Evolutionary conservation across 2,888 invertebrate species (phyloP), one percentile per base, ranked within the genome.

Genomic region (Hypomecis atomaria): DNA sequence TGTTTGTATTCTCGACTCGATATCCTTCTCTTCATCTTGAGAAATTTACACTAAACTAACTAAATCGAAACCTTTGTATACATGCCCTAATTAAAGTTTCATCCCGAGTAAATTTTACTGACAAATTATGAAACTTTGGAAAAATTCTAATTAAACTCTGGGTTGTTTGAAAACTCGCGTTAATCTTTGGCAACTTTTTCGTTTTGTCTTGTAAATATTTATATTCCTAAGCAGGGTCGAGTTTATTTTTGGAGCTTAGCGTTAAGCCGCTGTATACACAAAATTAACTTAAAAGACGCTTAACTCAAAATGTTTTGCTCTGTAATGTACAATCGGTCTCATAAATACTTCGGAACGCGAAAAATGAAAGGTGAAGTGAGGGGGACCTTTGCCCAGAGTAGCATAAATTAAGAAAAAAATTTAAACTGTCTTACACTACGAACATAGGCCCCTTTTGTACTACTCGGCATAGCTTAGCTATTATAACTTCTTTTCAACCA

Each of bases 61-160:
- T 76, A 76, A 71, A 59, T 66, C 68, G 40, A 38, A 67, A 68
- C 74, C 79, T 81, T 83, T 85, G 82, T 88, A 76, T 83, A 82
- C 82, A 76, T 78, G 69, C 78, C 79, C 82, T 86, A 84, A 89
- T 89, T 88, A 83, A 86, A 85, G 79, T 85, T 84, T 79, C 79
- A 74, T 81, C 72, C 76, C 67, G 72, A 79, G 82, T 78, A 85
- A 59, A 88, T 88, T 88, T 84, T 79, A 38, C 79, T 71, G 75
- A 71, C 71, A 82, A 88, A 86, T 87, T 86, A 86, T 87, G 79
- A 83, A 86, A 85, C 75, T 82, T 81, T 71, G 53, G 71, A 73
- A 77, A 83, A 85, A 77, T 83, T 86, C 76, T 80, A 84, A 86
- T 85, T 85, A 83, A 85, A 87, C 82, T 78, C 69, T 62, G 65